Base-by-base conservation (phyloP, 64 coral and sea anemone species). In the Montipora efflorescens region DNA sequence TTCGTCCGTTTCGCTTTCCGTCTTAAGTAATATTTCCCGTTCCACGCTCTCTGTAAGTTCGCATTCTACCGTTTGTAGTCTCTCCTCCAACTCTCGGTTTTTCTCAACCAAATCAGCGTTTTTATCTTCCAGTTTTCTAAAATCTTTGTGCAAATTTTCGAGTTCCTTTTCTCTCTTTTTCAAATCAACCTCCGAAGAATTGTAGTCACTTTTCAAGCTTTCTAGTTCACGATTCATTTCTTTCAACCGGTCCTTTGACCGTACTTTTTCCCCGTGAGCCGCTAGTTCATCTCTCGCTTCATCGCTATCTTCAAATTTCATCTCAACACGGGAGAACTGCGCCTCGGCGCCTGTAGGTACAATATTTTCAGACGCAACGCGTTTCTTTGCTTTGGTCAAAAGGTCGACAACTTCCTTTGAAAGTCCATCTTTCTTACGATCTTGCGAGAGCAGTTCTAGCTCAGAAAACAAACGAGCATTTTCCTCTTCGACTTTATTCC, bases 401-500 rank as follows among this genome's bases (percentile, higher is more conserved):
- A 98, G 70, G 7, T 93, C 83, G 11, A 90, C 58, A 70, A 86
- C 89, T 47, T 95, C 91, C 59, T 91, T 96, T 3, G 97, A 67
- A 36, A 94, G 71, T 58, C 80, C 94, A 51, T 70, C 69, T 67
- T 96, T 92, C 83, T 96, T 96, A 2, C 74, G 78, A 3, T 94
- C 67, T 67, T 87, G 92, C 0, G 50, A 10, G 2, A 92, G 43
- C 57, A 66, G 79, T 69, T 94, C 92, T 16, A 94, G 12, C 43
- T 96, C 95, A 18, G 68, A 70, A 46, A 61, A 84, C 66, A 99
- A 16, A 78, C 74, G 87, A 48, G 15, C 68, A 16, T 95, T 99
- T 61, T 99, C 98, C 69, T 84, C 93, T 66, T 96, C 98, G 46
- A 99, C 71, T 77, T 85, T 92, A 16, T 79, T 16, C 74, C 87